Conservation (phyloP, 2,888 invertebrate genomes). For the Lobophora halterata region DNA sequence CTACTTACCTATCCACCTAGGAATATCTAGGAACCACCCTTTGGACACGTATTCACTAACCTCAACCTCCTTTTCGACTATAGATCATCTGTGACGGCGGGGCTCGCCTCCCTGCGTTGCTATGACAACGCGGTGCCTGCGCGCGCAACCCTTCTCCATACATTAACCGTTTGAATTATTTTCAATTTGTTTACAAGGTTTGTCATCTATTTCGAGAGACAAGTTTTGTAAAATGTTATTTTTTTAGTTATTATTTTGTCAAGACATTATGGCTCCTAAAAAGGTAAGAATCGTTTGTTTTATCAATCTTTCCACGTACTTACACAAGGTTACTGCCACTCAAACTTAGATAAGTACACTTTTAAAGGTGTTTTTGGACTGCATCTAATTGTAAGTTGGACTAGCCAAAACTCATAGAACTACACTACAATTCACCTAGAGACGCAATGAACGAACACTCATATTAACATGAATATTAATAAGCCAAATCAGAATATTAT, state of each 20-base stretch:
- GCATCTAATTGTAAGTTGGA: conserved; percentile 9
- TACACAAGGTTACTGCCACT: background rate
- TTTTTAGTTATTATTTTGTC: conserved; percentile 21
- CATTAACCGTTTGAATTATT: conserved; percentile 31
- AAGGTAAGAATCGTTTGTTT: conserved; percentile 52
- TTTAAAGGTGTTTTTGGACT: conserved; percentile 12
- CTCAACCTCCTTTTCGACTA: conserved; percentile 11
- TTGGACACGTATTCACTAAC: conserved; percentile 8
- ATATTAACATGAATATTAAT: conserved; percentile 11
- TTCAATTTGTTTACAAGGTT: conserved; percentile 56
- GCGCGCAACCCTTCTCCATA: conserved; percentile 55
- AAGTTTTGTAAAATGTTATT: conserved; percentile 27
- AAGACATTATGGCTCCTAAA: conserved; percentile 62
- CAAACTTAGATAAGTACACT: conserved; percentile 2
- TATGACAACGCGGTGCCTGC: conserved; percentile 56
- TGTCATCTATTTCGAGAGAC: conserved; percentile 44
- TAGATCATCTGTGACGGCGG: conserved; percentile 9
- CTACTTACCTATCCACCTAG: background rate
- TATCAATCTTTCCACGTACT: background rate
- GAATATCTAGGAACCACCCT: background rate
- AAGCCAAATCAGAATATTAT: conserved; percentile 19
- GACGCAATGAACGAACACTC: conserved; percentile 4
- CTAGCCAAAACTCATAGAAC: conserved; percentile 1
- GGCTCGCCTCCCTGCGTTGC: conserved; percentile 42
- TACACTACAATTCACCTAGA: background rate